Percentiles rank a stretch among this genome's conserved stretches.
Evolutionary conservation across 2,113 vertebrate species (phyloP).

Genomic region (Cisticola juncidis): DNA sequence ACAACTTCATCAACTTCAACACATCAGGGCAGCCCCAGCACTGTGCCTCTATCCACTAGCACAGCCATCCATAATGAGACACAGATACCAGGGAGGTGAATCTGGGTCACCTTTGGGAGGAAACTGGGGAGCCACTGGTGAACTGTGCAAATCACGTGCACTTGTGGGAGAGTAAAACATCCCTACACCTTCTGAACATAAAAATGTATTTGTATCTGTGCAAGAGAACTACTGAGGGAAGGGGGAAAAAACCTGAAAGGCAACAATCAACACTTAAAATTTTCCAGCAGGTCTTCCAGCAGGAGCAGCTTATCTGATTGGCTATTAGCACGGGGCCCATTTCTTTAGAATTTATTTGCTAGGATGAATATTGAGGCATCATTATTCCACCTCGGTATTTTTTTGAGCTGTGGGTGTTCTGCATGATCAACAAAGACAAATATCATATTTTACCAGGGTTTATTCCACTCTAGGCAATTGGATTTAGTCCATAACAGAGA

Average conservation of each 20-base stretch:
- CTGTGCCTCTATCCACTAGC: background rate
- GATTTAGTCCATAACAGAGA: conserved; percentile 28
- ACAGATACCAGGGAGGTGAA: background rate
- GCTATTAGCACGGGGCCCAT: background rate
- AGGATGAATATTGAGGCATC: background rate
- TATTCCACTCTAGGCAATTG: conserved; percentile 7
- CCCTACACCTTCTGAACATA: background rate
- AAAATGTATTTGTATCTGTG: background rate
- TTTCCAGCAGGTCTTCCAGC: background rate
- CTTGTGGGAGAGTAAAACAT: background rate
- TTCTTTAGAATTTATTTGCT: conserved; percentile 18
- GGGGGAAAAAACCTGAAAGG: accelerated
- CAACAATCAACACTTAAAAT: background rate
- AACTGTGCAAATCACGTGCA: accelerated
- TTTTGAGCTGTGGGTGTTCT: conserved; percentile 24
- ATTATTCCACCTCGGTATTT: background rate
- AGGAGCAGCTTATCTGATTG: background rate
- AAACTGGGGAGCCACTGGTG: background rate
- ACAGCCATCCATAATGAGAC: background rate
- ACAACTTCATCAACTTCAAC: no score
- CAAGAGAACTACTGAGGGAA: background rate
- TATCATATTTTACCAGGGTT: conserved; percentile 21
- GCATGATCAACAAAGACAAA: conserved; percentile 49
- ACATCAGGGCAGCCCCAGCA: background rate
- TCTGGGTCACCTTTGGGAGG: background rate